phyloP scores from a whole-genome alignment of 2,888 invertebrate genomes.

The Onchidella celtica region DNA sequence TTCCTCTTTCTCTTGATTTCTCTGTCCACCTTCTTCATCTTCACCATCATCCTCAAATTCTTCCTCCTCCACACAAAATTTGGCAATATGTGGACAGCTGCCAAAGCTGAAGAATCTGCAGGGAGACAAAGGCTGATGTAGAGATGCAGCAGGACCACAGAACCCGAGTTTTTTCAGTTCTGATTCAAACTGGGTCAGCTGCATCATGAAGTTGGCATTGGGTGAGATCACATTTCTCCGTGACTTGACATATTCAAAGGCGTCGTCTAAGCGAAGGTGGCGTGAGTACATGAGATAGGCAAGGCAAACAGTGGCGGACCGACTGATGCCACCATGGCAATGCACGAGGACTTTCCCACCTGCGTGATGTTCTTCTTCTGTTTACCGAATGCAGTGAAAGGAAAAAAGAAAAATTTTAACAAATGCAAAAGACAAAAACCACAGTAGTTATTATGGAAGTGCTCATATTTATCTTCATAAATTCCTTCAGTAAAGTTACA shows the following conservation, averaged over 20 bases:
- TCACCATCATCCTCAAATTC: background rate
- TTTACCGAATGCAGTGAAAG: too few relatives aligned
- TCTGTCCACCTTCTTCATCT: background rate
- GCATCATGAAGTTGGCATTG: conserved; percentile 81
- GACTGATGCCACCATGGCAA: conserved; percentile 76
- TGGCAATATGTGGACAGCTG: conserved; percentile 18
- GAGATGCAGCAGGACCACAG: conserved; percentile 14
- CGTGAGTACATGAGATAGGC: conserved; percentile 75
- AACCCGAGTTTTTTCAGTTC: conserved; percentile 53
- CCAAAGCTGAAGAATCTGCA: background rate
- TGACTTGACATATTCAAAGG: conserved; percentile 79
- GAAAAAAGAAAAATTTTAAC: too few relatives aligned
- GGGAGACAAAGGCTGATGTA: background rate
- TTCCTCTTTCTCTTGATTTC: background rate
- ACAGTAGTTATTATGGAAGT: too few relatives aligned
- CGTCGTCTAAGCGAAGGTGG: conserved; percentile 75
- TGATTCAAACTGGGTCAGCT: conserved; percentile 76
- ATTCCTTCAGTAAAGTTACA: too few relatives aligned
- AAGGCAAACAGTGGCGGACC: conserved; percentile 77
- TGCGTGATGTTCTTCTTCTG: conserved; percentile 65
- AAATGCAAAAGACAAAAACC: too few relatives aligned
- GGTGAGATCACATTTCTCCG: conserved; percentile 79
- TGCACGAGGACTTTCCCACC: conserved; percentile 75
- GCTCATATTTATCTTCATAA: too few relatives aligned
- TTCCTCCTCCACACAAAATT: background rate